Percentiles rank a stretch among this genome's conserved stretches.
These are phyloP conservation scores for Colinus virginianus DNA, from an alignment of 2,113 vertebrate species.

Conservation along the genomic window DNA sequence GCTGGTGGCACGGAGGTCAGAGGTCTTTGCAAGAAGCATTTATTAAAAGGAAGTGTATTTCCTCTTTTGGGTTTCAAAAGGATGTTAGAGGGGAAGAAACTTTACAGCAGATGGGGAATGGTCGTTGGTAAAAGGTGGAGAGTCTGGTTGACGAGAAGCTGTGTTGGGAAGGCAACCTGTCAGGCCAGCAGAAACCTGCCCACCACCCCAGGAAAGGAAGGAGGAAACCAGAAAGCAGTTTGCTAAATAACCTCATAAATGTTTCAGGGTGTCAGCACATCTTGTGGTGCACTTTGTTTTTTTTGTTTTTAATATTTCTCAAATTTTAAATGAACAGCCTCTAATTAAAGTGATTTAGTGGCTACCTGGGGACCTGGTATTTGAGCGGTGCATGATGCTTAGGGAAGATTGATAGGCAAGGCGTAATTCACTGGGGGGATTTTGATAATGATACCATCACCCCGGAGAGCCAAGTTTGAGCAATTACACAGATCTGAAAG, in stretches of 20 bases:
- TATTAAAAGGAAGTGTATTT: conserved; percentile 37
- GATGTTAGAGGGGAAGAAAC: not conserved
- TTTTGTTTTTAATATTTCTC: conserved; percentile 61
- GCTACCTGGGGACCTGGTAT: conserved; percentile 77
- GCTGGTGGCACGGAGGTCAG: conserved; percentile 23
- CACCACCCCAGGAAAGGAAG: not conserved
- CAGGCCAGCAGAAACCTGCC: not conserved
- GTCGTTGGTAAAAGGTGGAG: not conserved
- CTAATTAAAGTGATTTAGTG: conserved; percentile 80
- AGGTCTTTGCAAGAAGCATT: conserved; percentile 56
- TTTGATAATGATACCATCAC: conserved; percentile 55
- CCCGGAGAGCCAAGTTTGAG: conserved; percentile 40
- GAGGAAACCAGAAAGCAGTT: not conserved
- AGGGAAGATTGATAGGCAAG: conserved; percentile 67
- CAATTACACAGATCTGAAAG: conserved; percentile 39
- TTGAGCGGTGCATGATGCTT: conserved; percentile 54
- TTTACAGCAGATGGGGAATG: not conserved
- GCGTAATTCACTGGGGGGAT: conserved; percentile 33
- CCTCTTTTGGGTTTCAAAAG: conserved; percentile 27
- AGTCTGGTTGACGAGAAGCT: not conserved
- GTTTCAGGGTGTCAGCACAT: conserved; percentile 39
- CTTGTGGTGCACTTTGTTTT: conserved; percentile 60
- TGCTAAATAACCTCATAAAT: conserved; percentile 62
- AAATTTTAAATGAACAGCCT: conserved; percentile 75
- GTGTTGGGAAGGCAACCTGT: not conserved